Evolutionary conservation across 2,113 vertebrate genomes (phyloP).

Genomic region (Octodon degus): DNA sequence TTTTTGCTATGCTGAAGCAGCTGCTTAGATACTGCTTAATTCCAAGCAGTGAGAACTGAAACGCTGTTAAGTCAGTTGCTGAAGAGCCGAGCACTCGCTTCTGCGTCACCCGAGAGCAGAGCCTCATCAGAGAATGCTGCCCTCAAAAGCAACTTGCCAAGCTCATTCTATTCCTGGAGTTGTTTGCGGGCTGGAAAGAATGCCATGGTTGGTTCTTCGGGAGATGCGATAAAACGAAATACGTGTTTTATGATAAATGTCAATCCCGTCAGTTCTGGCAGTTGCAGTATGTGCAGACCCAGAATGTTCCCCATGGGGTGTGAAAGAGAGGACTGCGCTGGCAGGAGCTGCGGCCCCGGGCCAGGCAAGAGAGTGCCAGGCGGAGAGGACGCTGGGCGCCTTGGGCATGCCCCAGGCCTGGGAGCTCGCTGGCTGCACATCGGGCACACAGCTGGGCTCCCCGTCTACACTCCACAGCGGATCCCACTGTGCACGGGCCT

Average conservation of each 20-base stretch:
- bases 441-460: neutral
- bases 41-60: constrained; percentile 4
- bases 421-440: neutral
- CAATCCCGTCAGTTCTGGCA: constrained; percentile 58
- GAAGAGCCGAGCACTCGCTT: neutral
- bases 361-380: neutral
- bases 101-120: neutral
- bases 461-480: neutral
- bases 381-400: neutral
- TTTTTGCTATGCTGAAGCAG: neutral
- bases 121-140: constrained; percentile 1
- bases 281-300: constrained; percentile 48
- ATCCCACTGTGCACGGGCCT: neutral
- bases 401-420: accelerated
- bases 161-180: neutral
- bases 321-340: neutral
- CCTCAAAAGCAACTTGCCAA: neutral
- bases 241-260: constrained; percentile 53
- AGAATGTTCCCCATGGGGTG: neutral
- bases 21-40: constrained; percentile 2
- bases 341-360: neutral
- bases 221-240: constrained; percentile 46
- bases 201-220: neutral
- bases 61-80: constrained; percentile 10
- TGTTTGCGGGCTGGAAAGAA: neutral